Percentiles rank a stretch among this genome's conserved stretches.
Evolutionary conservation across 2,113 vertebrate species (phyloP).

Genomic region (Hyperopisus bebe): DNA sequence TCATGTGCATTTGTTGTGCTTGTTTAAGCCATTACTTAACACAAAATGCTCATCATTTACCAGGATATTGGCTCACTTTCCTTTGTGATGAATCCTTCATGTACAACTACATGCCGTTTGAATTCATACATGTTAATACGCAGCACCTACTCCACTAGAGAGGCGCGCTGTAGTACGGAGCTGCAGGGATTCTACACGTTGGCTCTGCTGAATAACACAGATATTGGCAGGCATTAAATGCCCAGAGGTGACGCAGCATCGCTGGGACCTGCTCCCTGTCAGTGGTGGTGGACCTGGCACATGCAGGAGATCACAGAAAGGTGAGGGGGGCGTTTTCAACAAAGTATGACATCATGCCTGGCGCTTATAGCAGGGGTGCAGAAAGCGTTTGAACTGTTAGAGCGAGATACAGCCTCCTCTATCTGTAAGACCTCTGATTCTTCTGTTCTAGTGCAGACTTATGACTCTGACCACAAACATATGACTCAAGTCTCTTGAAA

Average conservation of each 20-base stretch:
- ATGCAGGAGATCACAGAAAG: background rate
- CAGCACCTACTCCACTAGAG: background rate
- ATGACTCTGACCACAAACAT: background rate
- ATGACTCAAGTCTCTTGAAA: slow-evolving; percentile 8
- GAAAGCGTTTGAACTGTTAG: background rate
- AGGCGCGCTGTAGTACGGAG: background rate
- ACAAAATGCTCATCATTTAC: background rate
- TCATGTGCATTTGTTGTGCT: background rate
- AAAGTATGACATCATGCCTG: background rate
- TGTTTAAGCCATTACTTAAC: background rate
- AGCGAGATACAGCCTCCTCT: background rate
- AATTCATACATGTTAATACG: background rate
- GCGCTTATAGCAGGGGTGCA: background rate
- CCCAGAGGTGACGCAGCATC: background rate
- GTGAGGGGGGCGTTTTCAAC: background rate
- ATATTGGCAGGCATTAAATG: background rate
- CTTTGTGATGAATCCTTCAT: background rate
- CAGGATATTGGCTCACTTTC: background rate
- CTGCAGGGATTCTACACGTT: background rate
- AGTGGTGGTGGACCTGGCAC: background rate
- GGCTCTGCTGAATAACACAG: background rate
- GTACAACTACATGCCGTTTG: background rate
- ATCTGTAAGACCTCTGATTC: background rate
- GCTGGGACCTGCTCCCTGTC: background rate
- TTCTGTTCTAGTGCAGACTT: background rate